Percentiles rank a stretch among this genome's conserved stretches.
Conservation (phyloP, 1,140 invertebrate genomes). For the Apocrypta bakeri region DNA sequence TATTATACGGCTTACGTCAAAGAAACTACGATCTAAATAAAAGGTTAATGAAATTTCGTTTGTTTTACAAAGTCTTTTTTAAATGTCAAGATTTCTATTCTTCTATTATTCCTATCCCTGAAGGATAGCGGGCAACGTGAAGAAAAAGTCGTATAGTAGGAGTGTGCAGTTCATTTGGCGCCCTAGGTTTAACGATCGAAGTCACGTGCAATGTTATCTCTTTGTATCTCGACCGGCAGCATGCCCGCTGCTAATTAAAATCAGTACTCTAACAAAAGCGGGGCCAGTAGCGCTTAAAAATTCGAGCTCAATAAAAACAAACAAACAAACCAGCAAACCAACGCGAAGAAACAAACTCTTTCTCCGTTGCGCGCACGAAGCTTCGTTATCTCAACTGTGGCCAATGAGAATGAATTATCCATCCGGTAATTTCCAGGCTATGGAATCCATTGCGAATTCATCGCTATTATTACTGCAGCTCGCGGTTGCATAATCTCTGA, state of each 20-base stretch:
- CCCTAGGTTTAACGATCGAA: background rate
- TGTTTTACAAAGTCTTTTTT: too few species aligned
- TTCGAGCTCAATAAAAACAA: background rate
- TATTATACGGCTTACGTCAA: too few species aligned
- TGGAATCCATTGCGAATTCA: background rate
- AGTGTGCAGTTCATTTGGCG: background rate
- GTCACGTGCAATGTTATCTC: background rate
- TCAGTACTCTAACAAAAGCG: background rate
- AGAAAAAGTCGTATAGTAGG: too few species aligned
- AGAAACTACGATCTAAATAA: too few species aligned
- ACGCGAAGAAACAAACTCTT: background rate
- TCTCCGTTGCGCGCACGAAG: background rate
- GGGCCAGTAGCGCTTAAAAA: background rate
- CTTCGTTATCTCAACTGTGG: background rate
- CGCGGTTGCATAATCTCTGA: background rate
- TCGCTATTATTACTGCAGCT: background rate
- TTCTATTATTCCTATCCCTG: too few species aligned
- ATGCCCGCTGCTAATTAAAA: background rate
- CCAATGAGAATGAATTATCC: conserved; percentile 7
- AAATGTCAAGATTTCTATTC: too few species aligned
- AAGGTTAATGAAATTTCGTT: too few species aligned
- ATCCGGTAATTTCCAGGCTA: background rate
- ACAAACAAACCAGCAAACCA: background rate
- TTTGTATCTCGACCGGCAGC: background rate
- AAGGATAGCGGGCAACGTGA: too few species aligned